Percentiles rank a stretch among this genome's conserved stretches.
Evolutionary conservation across 2,113 vertebrate genomes (phyloP).

Genomic region (Puntigrus tetrazona): DNA sequence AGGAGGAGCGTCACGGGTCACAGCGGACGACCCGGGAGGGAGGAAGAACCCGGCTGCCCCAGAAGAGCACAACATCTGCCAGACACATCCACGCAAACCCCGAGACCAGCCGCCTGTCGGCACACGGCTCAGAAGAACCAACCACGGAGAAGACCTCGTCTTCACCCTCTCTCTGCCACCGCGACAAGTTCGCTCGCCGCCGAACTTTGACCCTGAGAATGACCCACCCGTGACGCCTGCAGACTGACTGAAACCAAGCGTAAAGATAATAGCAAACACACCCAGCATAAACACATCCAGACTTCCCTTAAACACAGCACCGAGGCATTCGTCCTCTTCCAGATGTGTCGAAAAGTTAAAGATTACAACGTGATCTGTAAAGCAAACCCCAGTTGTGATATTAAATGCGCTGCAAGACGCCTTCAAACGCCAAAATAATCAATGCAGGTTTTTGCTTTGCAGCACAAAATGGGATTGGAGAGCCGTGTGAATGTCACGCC

Average conservation of each 20-base stretch:
- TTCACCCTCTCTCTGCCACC: conserved; percentile 17
- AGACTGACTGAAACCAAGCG: neutral
- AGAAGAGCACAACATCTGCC: conserved; percentile 46
- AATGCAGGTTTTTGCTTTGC: neutral
- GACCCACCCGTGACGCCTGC: conserved; percentile 19
- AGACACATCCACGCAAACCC: conserved; percentile 3
- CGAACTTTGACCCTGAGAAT: conserved; percentile 8
- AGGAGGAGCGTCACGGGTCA: conserved; percentile 33
- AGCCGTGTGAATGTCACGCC: neutral
- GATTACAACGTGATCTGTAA: neutral
- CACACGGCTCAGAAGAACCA: neutral
- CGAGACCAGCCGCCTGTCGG: neutral
- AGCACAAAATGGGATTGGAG: too few species aligned
- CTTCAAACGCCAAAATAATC: too few species aligned
- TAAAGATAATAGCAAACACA: conserved; percentile 10
- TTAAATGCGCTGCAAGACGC: too few species aligned
- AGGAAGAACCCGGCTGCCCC: neutral
- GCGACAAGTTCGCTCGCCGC: neutral
- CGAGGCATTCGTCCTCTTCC: neutral
- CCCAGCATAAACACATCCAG: conserved; percentile 7
- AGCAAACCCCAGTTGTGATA: neutral
- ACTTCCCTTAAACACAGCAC: neutral
- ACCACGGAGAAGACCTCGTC: conserved; percentile 12
- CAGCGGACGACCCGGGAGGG: neutral
- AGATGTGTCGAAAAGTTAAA: conserved; percentile 10